Evolutionary conservation across 2,113 vertebrate species (phyloP).

Genomic region (Catagonus wagneri): DNA sequence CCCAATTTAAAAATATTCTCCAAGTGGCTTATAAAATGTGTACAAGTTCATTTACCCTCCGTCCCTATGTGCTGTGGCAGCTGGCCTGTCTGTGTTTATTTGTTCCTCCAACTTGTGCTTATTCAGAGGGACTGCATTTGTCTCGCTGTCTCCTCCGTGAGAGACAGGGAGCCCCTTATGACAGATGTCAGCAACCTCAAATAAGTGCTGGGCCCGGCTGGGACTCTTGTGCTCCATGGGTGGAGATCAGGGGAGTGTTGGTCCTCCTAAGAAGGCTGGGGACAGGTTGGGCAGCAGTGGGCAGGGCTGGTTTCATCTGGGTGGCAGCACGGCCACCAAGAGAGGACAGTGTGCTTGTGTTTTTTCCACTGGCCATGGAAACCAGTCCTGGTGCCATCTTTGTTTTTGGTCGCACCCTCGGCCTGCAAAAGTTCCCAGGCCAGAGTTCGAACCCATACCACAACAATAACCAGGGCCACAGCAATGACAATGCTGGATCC

Average conservation of each 20-base stretch:
- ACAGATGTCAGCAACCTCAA: neutral
- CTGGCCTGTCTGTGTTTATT: conserved; percentile 69
- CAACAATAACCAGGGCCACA: too few relatives aligned
- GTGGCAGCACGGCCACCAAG: neutral
- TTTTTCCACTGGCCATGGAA: neutral
- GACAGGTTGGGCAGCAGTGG: neutral
- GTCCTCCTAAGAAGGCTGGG: neutral
- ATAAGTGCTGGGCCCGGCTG: neutral
- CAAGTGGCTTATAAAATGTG: conserved; percentile 49
- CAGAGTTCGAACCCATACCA: too few relatives aligned
- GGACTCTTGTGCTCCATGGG: neutral
- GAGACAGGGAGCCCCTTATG: neutral
- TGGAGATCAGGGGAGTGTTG: neutral
- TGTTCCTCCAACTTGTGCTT: conserved; percentile 57
- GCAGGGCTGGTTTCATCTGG: neutral
- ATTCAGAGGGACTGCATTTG: conserved; percentile 55
- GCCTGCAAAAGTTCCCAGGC: too few relatives aligned
- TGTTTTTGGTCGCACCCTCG: too few relatives aligned
- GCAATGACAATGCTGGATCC: too few relatives aligned
- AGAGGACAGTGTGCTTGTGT: neutral
- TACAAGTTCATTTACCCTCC: neutral
- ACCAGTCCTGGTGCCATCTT: neutral
- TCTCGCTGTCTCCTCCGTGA: conserved; percentile 12
- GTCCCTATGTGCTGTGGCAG: conserved; percentile 45
- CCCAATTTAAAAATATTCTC: conserved; percentile 80